Conservation (phyloP, 2,797 vertebrate species). For the Karalla daura region DNA sequence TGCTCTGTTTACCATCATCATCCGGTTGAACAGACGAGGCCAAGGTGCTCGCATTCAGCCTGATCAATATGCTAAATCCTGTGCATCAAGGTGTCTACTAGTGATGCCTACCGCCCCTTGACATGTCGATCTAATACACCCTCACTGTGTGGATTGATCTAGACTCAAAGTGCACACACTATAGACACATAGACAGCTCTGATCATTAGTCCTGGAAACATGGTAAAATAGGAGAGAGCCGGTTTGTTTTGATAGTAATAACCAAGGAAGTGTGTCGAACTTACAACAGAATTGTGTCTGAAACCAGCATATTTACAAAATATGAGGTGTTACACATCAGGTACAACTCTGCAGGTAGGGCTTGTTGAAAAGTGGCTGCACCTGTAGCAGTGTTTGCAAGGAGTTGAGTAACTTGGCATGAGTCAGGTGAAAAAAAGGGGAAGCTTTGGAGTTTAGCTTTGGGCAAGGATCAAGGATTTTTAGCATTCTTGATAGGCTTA, state of each 20-base stretch:
- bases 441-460: conserved; percentile 57
- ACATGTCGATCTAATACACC: not conserved
- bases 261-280: conserved; percentile 12
- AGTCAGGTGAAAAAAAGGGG: conserved; percentile 51
- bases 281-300: not conserved
- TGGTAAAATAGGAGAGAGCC: conserved; percentile 5
- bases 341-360: conserved; percentile 2
- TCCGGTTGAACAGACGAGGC: conserved; percentile 9
- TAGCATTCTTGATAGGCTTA: conserved; percentile 75
- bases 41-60: not conserved
- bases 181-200: not conserved
- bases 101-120: not conserved
- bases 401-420: conserved; percentile 39
- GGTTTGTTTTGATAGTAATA: conserved; percentile 29
- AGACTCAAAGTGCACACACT: not conserved
- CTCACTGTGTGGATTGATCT: not conserved
- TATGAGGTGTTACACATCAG: conserved; percentile 12
- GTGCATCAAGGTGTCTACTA: no score
- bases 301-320: conserved; percentile 18
- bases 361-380: conserved; percentile 2
- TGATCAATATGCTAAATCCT: not conserved
- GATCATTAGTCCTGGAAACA: not conserved
- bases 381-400: conserved; percentile 7
- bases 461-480: conserved; percentile 68
- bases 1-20: conserved; percentile 46